A percentile compares a stretch with the other conserved stretches of the same genome.
These are phyloP conservation scores for Pangasius macronema DNA, from an alignment of 2,797 vertebrate genomes.

Conservation along the genomic window DNA sequence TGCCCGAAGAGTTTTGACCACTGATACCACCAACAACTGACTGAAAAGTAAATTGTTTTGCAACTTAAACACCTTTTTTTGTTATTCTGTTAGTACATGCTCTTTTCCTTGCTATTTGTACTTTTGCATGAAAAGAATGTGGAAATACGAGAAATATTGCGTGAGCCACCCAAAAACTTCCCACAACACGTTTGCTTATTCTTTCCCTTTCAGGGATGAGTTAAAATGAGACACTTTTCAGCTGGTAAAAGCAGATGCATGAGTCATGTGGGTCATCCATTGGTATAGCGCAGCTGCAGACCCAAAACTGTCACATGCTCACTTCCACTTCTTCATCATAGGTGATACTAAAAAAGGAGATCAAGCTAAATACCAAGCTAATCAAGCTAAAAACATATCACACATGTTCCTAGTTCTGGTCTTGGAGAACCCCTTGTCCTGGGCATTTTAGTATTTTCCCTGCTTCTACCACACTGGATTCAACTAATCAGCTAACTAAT, in stretches of 20 bases:
- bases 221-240: not conserved
- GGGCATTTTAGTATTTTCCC: not conserved
- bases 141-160: not conserved
- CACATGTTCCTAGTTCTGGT: not conserved
- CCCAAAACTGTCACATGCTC: not conserved
- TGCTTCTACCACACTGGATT: not conserved
- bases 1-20: constrained; percentile 12
- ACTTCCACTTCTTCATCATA: not conserved
- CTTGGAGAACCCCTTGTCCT: not conserved
- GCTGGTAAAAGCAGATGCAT: not conserved
- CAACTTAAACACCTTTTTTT: not conserved
- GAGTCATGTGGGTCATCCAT: not conserved
- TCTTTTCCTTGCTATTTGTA: not conserved
- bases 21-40: not conserved
- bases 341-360: not conserved
- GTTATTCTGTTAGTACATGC: not conserved
- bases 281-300: not conserved
- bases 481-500: not conserved
- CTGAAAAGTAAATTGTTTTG: constrained; percentile 7
- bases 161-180: not conserved
- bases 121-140: constrained; percentile 21
- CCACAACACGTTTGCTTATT: not conserved
- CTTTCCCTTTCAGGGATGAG: not conserved
- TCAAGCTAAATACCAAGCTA: no score
- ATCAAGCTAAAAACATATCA: not conserved